phyloP scores from a whole-genome alignment of 2,797 vertebrate species.

The Avahi laniger region DNA sequence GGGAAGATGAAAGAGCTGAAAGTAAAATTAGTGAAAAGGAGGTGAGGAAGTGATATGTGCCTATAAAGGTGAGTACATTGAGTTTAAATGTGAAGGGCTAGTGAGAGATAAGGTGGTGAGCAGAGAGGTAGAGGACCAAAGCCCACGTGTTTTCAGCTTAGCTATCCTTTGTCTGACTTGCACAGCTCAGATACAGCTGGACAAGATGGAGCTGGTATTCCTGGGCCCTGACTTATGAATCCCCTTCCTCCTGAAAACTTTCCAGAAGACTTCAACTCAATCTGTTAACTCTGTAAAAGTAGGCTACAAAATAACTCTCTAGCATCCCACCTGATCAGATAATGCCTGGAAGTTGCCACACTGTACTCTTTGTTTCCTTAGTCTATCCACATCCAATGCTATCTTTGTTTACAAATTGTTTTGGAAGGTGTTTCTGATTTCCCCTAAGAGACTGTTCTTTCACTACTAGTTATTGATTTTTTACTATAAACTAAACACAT shows the following conservation, averaged over 20 bases:
- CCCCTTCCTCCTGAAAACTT: neutral
- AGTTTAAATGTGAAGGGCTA: neutral
- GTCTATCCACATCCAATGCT: neutral
- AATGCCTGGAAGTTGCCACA: neutral
- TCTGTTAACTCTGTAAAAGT: neutral
- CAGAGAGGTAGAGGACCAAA: neutral
- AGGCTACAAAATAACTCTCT: neutral
- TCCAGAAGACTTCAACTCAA: neutral
- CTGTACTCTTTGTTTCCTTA: neutral
- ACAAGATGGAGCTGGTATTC: neutral
- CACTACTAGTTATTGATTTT: neutral
- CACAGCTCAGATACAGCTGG: neutral
- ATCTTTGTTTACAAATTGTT: neutral
- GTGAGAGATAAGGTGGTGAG: neutral
- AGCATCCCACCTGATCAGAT: neutral
- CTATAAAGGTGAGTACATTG: too few relatives aligned
- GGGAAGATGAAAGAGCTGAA: neutral
- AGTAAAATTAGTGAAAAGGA: neutral
- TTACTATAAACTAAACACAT: neutral
- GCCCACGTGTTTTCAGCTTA: too few relatives aligned
- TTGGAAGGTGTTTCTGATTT: neutral
- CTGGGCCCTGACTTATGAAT: neutral
- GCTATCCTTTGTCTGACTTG: neutral
- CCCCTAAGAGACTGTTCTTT: neutral
- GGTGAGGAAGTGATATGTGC: neutral